Conservation (phyloP, 2,797 vertebrate genomes). For the Triplophysa yarkandensis region DNA sequence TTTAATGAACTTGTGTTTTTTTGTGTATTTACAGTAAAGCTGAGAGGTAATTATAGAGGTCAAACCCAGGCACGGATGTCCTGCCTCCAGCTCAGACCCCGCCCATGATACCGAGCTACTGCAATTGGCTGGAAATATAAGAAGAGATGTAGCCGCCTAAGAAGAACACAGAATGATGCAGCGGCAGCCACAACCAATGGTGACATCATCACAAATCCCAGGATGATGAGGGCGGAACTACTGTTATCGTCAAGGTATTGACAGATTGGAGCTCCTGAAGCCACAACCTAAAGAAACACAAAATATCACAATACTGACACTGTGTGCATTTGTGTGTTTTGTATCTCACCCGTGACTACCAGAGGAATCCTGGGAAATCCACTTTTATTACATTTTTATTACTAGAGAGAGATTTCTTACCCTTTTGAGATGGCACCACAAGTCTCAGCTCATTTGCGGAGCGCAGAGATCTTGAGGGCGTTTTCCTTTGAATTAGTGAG, state of each 20-base stretch:
- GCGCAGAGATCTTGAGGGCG: no score
- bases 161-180: conserved; percentile 83
- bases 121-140: conserved; percentile 76
- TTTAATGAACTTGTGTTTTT: background rate
- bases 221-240: conserved; percentile 90
- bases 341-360: no score
- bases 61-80: conserved; percentile 76
- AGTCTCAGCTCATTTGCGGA: no score
- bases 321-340: background rate
- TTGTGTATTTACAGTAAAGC: background rate
- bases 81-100: conserved; percentile 67
- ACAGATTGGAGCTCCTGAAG: conserved; percentile 75
- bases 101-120: conserved; percentile 77
- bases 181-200: conserved; percentile 89
- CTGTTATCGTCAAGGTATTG: conserved; percentile 89
- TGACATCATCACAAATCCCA: conserved; percentile 93
- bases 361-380: no score
- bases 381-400: no score
- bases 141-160: conserved; percentile 80
- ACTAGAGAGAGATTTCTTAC: no score
- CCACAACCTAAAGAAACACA: conserved; percentile 68
- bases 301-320: background rate
- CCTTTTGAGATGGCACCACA: no score
- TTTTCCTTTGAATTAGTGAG: no score
- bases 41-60: no score